These are phyloP conservation scores for Ctenoplectra terminalis DNA, from an alignment of 1,140 invertebrate genomes.

Conservation along the genomic window DNA sequence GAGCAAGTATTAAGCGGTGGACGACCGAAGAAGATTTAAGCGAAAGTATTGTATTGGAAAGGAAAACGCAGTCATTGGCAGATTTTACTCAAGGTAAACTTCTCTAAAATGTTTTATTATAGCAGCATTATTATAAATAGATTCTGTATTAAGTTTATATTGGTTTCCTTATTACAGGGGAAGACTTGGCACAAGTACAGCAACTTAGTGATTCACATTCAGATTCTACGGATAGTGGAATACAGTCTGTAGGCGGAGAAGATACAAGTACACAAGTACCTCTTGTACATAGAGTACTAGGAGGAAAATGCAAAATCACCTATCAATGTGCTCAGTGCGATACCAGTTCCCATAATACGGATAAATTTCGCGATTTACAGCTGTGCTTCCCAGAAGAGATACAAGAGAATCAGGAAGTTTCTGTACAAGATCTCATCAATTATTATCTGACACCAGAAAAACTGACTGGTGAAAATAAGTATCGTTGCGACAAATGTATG, in stretches of 20 bases:
- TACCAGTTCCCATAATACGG: constrained; percentile 87
- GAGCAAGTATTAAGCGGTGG: constrained; percentile 78
- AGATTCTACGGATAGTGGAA: constrained; percentile 82
- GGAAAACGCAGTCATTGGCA: constrained; percentile 79
- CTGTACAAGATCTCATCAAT: constrained; percentile 88
- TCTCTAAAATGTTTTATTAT: background rate
- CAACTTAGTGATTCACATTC: constrained; percentile 80
- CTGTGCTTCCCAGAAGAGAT: constrained; percentile 90
- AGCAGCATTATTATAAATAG: background rate
- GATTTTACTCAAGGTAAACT: constrained; percentile 78
- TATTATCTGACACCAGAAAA: constrained; percentile 90
- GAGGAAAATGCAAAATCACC: constrained; percentile 88
- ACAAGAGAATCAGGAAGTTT: constrained; percentile 82
- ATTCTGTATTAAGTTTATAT: background rate
- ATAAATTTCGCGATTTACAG: constrained; percentile 91
- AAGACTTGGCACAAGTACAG: constrained; percentile 75
- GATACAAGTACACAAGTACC: constrained; percentile 75
- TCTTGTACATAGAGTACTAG: constrained; percentile 88
- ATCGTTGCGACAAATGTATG: constrained; percentile 90
- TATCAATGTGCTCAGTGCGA: constrained; percentile 89
- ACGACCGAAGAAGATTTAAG: constrained; percentile 82
- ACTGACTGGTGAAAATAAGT: constrained; percentile 91
- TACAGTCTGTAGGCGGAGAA: constrained; percentile 81
- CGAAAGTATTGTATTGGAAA: constrained; percentile 73
- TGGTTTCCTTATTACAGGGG: constrained; percentile 65